Conservation (phyloP, 2,797 vertebrate species). For the Sebastiscus tertius region DNA sequence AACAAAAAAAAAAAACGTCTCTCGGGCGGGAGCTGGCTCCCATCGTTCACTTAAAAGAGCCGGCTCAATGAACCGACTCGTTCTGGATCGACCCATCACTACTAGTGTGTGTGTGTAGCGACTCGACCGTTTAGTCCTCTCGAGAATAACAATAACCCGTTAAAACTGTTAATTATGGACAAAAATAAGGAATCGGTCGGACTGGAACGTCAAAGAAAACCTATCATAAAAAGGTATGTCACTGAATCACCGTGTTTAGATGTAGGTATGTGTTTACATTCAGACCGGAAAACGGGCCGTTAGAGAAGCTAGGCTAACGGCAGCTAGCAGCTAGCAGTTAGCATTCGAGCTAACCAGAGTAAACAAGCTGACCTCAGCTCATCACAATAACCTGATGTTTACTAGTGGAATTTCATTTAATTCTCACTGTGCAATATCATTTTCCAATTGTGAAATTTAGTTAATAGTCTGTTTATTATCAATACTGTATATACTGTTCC, state of each 20-base stretch:
- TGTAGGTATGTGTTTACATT: background rate
- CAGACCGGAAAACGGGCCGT: background rate
- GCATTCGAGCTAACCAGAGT: background rate
- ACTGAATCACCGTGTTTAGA: background rate
- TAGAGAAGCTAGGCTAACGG: conserved; percentile 10
- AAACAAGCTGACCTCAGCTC: background rate
- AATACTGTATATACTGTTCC: no score
- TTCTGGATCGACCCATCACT: no score
- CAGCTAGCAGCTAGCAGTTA: background rate
- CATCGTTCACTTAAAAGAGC: no score
- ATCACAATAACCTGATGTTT: no score
- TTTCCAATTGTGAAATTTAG: no score
- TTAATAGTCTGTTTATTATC: no score
- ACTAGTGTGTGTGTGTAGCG: background rate
- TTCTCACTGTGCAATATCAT: no score
- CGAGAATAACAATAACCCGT: background rate
- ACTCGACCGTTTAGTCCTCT: conserved; percentile 1
- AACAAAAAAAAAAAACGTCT: no score
- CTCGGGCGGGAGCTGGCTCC: no score
- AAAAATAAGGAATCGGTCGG: conserved; percentile 59
- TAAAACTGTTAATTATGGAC: conserved; percentile 69
- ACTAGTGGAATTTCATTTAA: no score
- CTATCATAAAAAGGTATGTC: conserved; percentile 83
- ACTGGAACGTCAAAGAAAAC: conserved; percentile 70
- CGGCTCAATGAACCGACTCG: no score